Base-by-base conservation (phyloP, 2,113 vertebrate species). In the Eira barbara region DNA sequence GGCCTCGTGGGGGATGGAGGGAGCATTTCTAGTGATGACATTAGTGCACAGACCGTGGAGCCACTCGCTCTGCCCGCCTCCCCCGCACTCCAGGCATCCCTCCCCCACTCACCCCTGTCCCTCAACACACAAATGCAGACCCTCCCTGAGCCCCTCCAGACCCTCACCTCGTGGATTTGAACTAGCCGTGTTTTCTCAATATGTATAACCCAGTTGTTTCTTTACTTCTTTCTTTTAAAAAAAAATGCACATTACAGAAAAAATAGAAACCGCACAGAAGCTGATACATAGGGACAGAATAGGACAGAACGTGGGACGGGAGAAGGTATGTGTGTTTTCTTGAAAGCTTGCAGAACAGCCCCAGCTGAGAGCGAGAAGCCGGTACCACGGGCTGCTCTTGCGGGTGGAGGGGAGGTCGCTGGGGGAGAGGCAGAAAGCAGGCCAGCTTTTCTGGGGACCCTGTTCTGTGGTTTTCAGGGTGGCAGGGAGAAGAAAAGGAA, bases 341-440 rank as follows among this genome's bases (percentile, higher is more conserved):
- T 0, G 3, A 0, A 29, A 17, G 42, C 7, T 0, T 52, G 1
- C 0, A 0, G 61, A 23, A 4, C 0, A 3, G 3, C 73, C 47
- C 25, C 15, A 15, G 39, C 10, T 2, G 3, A 61, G 89, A 42
- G 36, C 1, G 0, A 23, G 36, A 14, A 17, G 1, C 2, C 0
- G 8, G 20, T 0, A 2, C 4, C 76, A 0, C 0, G 0, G n/a
- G 45, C 11, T 14, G 5, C 45, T 3, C 0, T 31, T 1, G 2
- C 2, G 0, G 55, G 0, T 1, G 52, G 25, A 4, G 12, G 8
- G 1, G 0, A 6, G 27, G 2, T 0, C 0, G 5, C 23, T 6
- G 13, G 1, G 39, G 39, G 15, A 12, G 34, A 7, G 34, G 34
- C 7, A 13, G 49, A 34, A 14, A 65, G 18, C 65, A 15, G 47